A percentile compares a stretch with the other conserved stretches of the same genome.
Conservation (phyloP, 2,888 invertebrate species). For the Hanleya hanleyi region DNA sequence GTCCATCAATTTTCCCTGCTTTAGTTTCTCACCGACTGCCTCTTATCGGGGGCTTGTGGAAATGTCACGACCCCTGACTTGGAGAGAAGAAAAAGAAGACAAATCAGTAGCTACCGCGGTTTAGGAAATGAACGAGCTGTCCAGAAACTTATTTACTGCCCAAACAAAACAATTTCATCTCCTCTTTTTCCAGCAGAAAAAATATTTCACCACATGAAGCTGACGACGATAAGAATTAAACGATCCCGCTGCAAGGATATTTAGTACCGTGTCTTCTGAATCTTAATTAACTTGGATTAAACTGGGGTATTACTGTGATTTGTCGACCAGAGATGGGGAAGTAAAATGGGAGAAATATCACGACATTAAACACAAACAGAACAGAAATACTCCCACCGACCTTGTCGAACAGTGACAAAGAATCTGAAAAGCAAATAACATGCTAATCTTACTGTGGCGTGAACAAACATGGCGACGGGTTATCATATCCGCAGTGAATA, state of each 20-base stretch:
- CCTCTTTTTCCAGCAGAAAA: background rate
- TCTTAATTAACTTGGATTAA: too few species aligned
- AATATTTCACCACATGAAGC: background rate
- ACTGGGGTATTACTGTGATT: too few species aligned
- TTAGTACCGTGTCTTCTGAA: too few species aligned
- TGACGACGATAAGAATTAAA: background rate
- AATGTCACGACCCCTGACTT: background rate
- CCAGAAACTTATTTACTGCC: background rate
- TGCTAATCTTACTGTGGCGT: too few species aligned
- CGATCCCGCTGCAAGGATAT: background rate
- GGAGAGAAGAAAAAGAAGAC: background rate
- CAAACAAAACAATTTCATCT: background rate
- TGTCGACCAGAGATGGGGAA: too few species aligned
- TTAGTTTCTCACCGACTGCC: background rate
- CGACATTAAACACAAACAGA: too few species aligned
- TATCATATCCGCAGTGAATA: too few species aligned
- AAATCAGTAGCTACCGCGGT: background rate
- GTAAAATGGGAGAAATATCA: too few species aligned
- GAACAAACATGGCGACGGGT: too few species aligned
- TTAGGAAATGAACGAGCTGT: background rate
- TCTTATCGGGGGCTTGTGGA: background rate
- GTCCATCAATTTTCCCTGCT: background rate
- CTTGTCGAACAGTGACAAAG: too few species aligned
- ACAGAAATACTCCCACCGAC: too few species aligned
- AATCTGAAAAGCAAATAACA: too few species aligned